Conservation (phyloP, 2,888 invertebrate species). For the Lomographa bimaculata region DNA sequence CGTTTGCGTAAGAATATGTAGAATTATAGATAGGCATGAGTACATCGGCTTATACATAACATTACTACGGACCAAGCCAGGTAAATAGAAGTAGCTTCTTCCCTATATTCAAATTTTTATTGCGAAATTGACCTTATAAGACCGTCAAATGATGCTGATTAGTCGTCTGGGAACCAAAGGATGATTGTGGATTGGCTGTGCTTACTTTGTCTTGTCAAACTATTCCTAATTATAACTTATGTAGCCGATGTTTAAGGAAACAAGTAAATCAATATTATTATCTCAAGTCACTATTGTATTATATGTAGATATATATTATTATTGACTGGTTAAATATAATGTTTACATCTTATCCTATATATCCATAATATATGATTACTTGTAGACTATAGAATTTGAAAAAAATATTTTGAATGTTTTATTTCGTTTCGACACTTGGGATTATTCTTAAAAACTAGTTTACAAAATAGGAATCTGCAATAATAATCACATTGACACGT, state of each 20-base stretch:
- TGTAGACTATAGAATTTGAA: constrained; percentile 51
- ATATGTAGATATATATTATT: constrained; percentile 8
- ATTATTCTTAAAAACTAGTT: constrained; percentile 70
- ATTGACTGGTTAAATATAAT: constrained; percentile 30
- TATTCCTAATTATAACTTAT: no score
- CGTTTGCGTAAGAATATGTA: constrained; percentile 9
- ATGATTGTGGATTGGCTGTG: no score
- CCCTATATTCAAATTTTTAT: no score
- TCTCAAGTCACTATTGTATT: constrained; percentile 10
- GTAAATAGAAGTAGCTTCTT: no score
- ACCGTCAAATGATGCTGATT: no score
- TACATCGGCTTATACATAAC: background rate
- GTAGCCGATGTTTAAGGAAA: constrained; percentile 7
- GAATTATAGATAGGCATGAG: no score
- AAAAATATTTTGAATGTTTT: constrained; percentile 37
- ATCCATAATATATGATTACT: constrained; percentile 57
- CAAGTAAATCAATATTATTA: constrained; percentile 9
- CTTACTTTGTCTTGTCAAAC: no score
- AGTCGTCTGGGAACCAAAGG: no score
- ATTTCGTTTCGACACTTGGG: constrained; percentile 43
- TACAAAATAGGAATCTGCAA: constrained; percentile 82
- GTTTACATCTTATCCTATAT: constrained; percentile 58
- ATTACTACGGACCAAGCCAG: no score
- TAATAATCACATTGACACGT: constrained; percentile 44
- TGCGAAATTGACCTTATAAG: no score